Evolutionary conservation across 2,113 vertebrate species (phyloP), one percentile per base, ranked within the genome.

Genomic region (Lampris megalopsis): DNA sequence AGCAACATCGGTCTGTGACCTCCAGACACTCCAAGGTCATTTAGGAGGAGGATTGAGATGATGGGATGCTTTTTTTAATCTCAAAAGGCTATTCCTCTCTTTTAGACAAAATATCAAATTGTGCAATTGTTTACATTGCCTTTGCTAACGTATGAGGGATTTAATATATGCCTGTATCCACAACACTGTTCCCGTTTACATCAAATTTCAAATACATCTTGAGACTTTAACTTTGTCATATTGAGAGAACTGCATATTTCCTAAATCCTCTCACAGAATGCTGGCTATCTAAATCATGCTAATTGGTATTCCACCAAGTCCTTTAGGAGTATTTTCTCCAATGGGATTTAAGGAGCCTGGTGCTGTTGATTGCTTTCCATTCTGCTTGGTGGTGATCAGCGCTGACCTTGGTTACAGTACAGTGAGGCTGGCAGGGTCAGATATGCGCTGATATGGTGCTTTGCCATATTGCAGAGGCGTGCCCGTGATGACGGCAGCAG

Each of bases 401-500:
- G 50, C 71, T 91, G 92, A 94, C 91, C 93, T 94, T 95, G 88
- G 82, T 83, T 59, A 68, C 13, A 71, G 81, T 70, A 69, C 65
- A 70, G 57, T 84, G 62, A 71, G 68, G 75, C 83, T 86, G 81
- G 73, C 37, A 73, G 90, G 91, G 92, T 93, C 73, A 86, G 80
- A 89, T 80, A 83, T 75, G 86, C 68, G 90, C 92, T 92, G 92
- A 92, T 91, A 88, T 61, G 69, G 79, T 81, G 85, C 81, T 87
- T 88, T 80, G 80, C 91, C 92, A 93, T 92, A 92, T 89, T 92
- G 92, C 87, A 53, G 41, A 88, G 56, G 78, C 78, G 76, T 62
- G 82, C 77, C 61, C 81, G 77, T 75, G 81, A 82, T 40, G 82
- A 36, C 81, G 75, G 77, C 66, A 86, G 89, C 83, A 85, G 78